A percentile compares a stretch with the other conserved stretches of the same genome.
Evolutionary conservation across 2,797 vertebrate genomes (phyloP).

Genomic region (Neosilurus hyrtlii): DNA sequence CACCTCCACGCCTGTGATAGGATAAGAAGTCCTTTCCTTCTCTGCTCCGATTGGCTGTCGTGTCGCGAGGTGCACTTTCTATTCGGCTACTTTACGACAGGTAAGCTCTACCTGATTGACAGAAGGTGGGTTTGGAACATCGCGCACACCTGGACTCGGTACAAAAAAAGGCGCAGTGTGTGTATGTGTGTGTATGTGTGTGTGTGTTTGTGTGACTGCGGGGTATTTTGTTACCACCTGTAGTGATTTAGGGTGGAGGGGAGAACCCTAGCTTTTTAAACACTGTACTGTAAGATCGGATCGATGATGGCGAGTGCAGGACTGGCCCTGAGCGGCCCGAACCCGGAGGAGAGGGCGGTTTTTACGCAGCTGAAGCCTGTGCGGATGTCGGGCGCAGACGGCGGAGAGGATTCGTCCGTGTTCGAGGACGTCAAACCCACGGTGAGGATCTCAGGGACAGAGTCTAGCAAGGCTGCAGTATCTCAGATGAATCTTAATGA

Average conservation of each 20-base stretch:
- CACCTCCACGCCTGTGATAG: conserved; percentile 63
- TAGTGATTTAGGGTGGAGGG: neutral
- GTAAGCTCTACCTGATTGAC: conserved; percentile 71
- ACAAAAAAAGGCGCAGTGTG: neutral
- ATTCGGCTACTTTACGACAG: conserved; percentile 75
- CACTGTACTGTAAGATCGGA: conserved; percentile 13
- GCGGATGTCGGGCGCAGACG: conserved; percentile 77
- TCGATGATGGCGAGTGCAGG: conserved; percentile 77
- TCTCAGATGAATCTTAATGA: no score
- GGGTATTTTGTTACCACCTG: neutral
- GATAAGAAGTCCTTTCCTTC: neutral
- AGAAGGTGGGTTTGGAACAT: conserved; percentile 68
- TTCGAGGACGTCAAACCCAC: conserved; percentile 87
- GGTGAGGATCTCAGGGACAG: conserved; percentile 58
- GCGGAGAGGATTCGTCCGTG: conserved; percentile 78
- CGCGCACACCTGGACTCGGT: conserved; percentile 53
- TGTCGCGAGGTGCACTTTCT: neutral
- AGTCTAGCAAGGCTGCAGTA: neutral
- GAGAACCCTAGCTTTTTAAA: neutral
- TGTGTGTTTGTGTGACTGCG: neutral
- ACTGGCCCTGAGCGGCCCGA: conserved; percentile 72
- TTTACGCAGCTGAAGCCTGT: conserved; percentile 85
- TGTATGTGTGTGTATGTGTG: neutral
- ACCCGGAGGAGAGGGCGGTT: conserved; percentile 76
- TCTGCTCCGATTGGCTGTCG: conserved; percentile 62